phyloP scores from a whole-genome alignment of 2,113 vertebrate genomes.

The Brachypodius melanocephalos region DNA sequence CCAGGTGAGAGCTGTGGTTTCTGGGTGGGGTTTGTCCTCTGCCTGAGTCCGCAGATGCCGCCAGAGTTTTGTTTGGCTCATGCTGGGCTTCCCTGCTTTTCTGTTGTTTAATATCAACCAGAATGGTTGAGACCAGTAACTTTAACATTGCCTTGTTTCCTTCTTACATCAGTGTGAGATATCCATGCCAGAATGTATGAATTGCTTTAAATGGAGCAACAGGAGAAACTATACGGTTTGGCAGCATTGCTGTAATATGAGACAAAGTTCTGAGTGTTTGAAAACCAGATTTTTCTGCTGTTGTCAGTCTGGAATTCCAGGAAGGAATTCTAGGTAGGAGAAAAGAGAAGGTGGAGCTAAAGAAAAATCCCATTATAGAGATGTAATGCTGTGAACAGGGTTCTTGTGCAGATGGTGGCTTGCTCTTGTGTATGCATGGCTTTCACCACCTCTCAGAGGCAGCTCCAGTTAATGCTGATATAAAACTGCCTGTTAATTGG shows the following conservation, averaged over 20 bases:
- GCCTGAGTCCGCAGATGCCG: too few relatives aligned
- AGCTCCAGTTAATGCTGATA: background rate
- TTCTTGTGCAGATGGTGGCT: background rate
- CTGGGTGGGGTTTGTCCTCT: background rate
- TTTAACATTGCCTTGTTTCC: background rate
- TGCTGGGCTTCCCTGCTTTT: background rate
- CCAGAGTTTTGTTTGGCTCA: background rate
- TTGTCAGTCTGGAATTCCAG: background rate
- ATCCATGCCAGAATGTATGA: rapidly evolving
- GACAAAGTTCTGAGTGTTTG: background rate
- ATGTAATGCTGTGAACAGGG: background rate
- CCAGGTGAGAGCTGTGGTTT: background rate
- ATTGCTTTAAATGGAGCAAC: background rate
- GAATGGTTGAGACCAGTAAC: background rate
- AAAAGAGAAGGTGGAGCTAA: background rate
- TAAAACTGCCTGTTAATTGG: slow-evolving; percentile 54
- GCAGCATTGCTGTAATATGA: rapidly evolving
- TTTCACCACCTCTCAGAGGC: slow-evolving; percentile 20
- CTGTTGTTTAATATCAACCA: rapidly evolving
- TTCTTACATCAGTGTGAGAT: background rate
- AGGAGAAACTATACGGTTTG: rapidly evolving
- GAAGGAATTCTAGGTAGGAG: background rate
- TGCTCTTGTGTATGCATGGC: background rate
- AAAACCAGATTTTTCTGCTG: background rate
- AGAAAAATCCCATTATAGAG: background rate